phyloP scores from a whole-genome alignment of 2,797 vertebrate species.

The Enteromius treurensis region DNA sequence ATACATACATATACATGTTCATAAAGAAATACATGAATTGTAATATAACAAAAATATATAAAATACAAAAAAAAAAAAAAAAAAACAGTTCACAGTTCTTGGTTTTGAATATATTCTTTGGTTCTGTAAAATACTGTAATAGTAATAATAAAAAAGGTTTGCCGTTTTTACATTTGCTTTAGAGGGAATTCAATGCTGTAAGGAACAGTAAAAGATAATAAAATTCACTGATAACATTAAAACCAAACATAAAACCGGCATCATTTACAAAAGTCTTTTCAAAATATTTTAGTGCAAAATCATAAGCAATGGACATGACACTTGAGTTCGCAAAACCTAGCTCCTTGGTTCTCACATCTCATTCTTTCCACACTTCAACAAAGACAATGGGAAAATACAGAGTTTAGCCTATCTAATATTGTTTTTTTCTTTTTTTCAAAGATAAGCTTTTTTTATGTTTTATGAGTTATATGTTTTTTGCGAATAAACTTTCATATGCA shows the following conservation, averaged over 20 bases:
- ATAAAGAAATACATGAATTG: neutral
- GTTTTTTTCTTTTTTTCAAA: too few species aligned
- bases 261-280: neutral
- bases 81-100: neutral
- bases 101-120: neutral
- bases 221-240: neutral
- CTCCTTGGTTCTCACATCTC: neutral
- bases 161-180: neutral
- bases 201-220: neutral
- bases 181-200: neutral
- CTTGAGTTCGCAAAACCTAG: neutral
- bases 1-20: conserved; percentile 1
- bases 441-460: too few species aligned
- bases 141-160: neutral
- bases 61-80: neutral
- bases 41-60: neutral
- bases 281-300: neutral
- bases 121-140: neutral
- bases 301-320: neutral
- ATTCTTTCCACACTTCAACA: neutral
- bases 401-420: too few species aligned
- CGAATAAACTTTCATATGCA: too few species aligned
- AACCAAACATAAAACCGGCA: neutral
- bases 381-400: neutral
- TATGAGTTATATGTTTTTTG: too few species aligned